phyloP scores from a whole-genome alignment of 30 jellyfish, hydroid and myxozoan species.

The Chironex yamaguchii region DNA sequence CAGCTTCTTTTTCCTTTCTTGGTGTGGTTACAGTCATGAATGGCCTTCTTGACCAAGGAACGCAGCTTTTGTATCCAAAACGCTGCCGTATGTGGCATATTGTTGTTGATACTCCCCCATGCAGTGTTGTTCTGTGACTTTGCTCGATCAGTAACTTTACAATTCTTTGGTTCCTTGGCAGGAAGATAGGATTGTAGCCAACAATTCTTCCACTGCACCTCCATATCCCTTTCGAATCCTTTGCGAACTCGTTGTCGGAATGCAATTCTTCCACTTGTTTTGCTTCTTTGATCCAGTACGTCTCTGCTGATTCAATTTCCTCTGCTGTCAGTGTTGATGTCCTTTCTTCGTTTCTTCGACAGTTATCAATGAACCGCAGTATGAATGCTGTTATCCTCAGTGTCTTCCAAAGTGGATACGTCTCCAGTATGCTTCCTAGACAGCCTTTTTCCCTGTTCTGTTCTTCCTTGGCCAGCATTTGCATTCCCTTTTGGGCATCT shows the following conservation, averaged over 20 bases:
- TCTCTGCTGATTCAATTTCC: slow-evolving; percentile 63
- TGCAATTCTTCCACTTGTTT: slow-evolving; percentile 10
- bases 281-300: slow-evolving; percentile 24
- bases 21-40: too few species aligned
- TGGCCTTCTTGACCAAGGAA: too few species aligned
- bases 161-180: slow-evolving; percentile 27
- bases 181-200: slow-evolving; percentile 39
- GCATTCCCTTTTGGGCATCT: slow-evolving; percentile 21
- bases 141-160: slow-evolving; percentile 4
- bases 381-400: slow-evolving; percentile 3
- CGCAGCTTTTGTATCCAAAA: too few species aligned
- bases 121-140: slow-evolving; percentile 24
- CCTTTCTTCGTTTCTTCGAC: neutral
- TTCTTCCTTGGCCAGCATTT: slow-evolving; percentile 16
- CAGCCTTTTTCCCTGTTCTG: neutral
- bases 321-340: slow-evolving; percentile 6
- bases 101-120: slow-evolving; percentile 57
- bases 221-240: slow-evolving; percentile 18
- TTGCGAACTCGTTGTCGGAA: slow-evolving; percentile 1
- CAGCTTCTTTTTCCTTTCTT: too few species aligned
- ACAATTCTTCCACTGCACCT: slow-evolving; percentile 52
- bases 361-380: neutral
- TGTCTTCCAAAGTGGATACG: neutral
- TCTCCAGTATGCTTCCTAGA: neutral
- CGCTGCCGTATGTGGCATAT: slow-evolving; percentile 32